Evolutionary conservation across 2,797 vertebrate genomes (phyloP).

Genomic region (Sarcoramphus papa): DNA sequence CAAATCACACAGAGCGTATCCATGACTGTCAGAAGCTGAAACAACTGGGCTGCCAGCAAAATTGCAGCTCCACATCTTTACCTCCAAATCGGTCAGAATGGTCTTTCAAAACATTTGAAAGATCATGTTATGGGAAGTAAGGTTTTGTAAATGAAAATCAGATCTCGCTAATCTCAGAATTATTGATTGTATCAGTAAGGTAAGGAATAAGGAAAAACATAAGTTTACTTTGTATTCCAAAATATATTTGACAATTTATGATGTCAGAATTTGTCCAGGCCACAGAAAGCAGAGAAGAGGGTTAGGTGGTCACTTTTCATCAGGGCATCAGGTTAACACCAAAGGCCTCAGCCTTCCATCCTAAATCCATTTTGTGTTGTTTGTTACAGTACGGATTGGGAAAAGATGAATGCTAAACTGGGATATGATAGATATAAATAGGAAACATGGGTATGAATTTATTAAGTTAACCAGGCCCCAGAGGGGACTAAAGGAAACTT

Average conservation of each 20-base stretch:
- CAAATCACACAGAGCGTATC: not conserved
- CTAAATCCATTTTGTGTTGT: not conserved
- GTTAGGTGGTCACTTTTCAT: not conserved
- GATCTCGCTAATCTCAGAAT: not conserved
- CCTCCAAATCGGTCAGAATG: not conserved
- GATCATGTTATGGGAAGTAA: not conserved
- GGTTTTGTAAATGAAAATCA: not conserved
- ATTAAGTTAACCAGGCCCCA: not conserved
- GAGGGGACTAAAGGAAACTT: not conserved
- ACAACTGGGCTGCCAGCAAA: not conserved
- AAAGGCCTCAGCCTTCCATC: not conserved
- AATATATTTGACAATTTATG: not conserved
- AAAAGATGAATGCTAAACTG: not conserved
- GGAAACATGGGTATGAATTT: not conserved
- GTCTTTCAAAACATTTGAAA: not conserved
- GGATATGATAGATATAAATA: not conserved
- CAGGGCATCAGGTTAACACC: not conserved
- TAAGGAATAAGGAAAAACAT: not conserved
- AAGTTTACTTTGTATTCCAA: not conserved
- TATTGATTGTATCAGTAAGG: not conserved
- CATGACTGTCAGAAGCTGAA: not conserved
- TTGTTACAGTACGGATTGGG: not conserved
- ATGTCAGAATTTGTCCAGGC: not conserved
- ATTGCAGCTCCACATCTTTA: not conserved
- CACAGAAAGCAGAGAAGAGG: not conserved